phyloP scores from a whole-genome alignment of 2,797 vertebrate genomes.

The Anguilla obscura region DNA sequence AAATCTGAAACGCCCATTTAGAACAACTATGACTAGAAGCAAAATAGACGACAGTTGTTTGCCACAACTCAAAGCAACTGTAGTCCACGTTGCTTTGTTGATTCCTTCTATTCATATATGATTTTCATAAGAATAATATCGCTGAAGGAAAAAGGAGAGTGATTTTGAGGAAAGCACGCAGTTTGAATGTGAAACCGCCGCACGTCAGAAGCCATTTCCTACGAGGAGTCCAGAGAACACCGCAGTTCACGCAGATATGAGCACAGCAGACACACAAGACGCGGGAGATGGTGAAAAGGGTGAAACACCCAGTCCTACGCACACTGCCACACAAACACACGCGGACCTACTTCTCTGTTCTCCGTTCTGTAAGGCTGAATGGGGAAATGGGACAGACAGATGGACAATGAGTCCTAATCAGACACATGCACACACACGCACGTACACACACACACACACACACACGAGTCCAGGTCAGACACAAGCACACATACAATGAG shows the following conservation, averaged over 20 bases:
- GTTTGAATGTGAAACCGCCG: background rate
- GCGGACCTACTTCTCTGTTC: slow-evolving; percentile 74
- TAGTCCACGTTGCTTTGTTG: background rate
- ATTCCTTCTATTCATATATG: background rate
- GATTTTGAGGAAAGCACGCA: background rate
- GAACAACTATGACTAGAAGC: background rate
- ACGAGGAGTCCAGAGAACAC: background rate
- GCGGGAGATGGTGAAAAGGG: background rate
- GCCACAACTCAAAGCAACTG: background rate
- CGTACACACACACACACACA: background rate
- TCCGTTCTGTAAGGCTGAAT: slow-evolving; percentile 75
- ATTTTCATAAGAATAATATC: background rate
- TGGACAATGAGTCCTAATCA: slow-evolving; percentile 57
- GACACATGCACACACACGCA: background rate
- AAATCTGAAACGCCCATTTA: background rate
- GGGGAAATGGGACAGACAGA: slow-evolving; percentile 67
- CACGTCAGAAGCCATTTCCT: background rate
- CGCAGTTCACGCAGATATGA: background rate
- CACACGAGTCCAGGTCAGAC: slow-evolving; percentile 47
- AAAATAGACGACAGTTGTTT: background rate
- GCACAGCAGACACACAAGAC: background rate
- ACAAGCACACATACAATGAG: slow-evolving; percentile 35
- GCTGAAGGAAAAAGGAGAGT: background rate
- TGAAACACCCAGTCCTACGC: slow-evolving; percentile 17
- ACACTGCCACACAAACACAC: slow-evolving; percentile 36